Percentiles rank a stretch among this genome's conserved stretches.
Conservation (phyloP, 2,797 vertebrate genomes). For the Xenopus petersii region DNA sequence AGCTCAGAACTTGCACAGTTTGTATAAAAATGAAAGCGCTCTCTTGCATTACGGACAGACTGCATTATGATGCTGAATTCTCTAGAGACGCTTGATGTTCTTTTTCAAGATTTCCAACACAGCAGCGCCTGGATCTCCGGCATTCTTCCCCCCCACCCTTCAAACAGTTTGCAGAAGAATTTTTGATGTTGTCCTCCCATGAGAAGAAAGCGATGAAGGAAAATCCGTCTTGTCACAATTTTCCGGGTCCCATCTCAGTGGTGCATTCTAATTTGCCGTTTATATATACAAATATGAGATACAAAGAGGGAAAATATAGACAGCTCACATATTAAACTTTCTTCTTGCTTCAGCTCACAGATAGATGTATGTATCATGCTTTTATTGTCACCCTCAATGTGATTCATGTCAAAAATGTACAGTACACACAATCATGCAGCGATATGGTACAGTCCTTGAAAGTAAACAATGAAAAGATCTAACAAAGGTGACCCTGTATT, state of each 20-base stretch:
- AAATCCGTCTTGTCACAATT: conserved; percentile 11
- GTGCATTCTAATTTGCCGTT: conserved; percentile 28
- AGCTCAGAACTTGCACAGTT: background rate
- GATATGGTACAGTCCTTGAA: too few relatives aligned
- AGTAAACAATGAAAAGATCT: too few relatives aligned
- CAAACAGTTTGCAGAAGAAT: conserved; percentile 20
- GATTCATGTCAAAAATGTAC: too few relatives aligned
- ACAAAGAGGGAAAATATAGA: background rate
- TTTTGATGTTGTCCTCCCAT: conserved; percentile 12
- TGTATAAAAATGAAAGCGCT: conserved; percentile 10
- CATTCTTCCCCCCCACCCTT: background rate
- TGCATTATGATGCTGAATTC: conserved; percentile 7
- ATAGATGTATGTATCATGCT: too few relatives aligned
- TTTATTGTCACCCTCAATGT: background rate
- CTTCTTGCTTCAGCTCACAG: too few relatives aligned
- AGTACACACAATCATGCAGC: too few relatives aligned
- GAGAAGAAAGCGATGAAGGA: conserved; percentile 13
- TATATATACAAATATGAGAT: conserved; percentile 3
- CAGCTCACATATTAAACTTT: background rate
- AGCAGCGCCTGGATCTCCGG: conserved; percentile 11
- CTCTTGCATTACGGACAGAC: conserved; percentile 18
- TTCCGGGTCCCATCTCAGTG: conserved; percentile 21
- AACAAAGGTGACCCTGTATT: too few relatives aligned
- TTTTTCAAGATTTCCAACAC: conserved; percentile 5
- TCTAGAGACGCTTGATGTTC: conserved; percentile 8